These are phyloP conservation scores for Eptesicus fuscus DNA, from an alignment of 2,113 vertebrate species.

Conservation along the genomic window DNA sequence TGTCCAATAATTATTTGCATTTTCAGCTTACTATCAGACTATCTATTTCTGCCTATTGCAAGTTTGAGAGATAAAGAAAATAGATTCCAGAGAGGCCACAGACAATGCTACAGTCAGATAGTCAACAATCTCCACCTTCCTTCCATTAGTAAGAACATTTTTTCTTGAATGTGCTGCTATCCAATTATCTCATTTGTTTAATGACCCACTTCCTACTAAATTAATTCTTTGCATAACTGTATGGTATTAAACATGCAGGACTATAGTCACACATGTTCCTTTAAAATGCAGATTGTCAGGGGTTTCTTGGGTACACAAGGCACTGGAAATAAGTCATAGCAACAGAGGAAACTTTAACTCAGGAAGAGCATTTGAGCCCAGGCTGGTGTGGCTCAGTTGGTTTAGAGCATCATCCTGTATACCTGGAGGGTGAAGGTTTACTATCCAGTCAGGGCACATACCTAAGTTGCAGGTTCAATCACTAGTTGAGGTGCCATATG, in stretches of 20 bases:
- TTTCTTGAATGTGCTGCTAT: neutral
- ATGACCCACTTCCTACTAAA: neutral
- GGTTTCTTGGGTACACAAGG: neutral
- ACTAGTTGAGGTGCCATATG: neutral
- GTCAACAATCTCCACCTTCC: neutral
- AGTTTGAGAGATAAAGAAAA: constrained; percentile 1
- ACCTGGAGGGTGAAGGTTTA: neutral
- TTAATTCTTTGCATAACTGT: neutral
- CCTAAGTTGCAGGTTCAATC: neutral
- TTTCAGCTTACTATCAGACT: neutral
- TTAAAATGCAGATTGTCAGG: neutral
- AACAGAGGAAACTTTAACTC: neutral
- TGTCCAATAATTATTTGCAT: neutral
- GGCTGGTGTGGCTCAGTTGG: neutral
- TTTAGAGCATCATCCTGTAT: neutral
- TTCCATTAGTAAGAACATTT: neutral
- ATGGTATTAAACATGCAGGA: neutral
- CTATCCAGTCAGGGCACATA: too few species aligned
- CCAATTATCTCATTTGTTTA: neutral
- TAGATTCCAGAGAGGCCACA: neutral
- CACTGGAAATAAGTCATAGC: neutral
- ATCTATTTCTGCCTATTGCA: neutral
- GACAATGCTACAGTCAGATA: neutral
- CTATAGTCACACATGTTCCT: neutral
- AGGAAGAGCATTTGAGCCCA: neutral